A percentile compares a stretch with the other conserved stretches of the same genome.
Conservation (phyloP, 2,797 vertebrate species). For the Hafferia zeledoni region DNA sequence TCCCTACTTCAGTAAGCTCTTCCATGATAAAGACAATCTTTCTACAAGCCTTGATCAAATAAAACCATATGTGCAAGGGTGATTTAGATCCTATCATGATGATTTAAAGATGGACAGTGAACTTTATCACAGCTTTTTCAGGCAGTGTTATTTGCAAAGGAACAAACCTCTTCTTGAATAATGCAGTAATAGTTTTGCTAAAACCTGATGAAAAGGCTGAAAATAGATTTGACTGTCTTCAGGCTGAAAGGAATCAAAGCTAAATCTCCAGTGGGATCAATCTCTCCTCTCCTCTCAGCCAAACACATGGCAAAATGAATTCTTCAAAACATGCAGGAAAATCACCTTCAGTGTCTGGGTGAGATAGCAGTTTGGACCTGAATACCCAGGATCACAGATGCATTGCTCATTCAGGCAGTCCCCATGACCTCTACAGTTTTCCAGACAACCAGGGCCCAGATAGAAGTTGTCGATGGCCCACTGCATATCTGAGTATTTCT, state of each 20-base stretch:
- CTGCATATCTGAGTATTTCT: constrained; percentile 92
- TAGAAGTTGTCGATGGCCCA: constrained; percentile 99
- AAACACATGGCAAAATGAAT: neutral
- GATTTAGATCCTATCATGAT: neutral
- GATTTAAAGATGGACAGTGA: neutral
- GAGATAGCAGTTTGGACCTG: constrained; percentile 91
- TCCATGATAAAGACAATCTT: neutral
- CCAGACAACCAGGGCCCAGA: constrained; percentile 90
- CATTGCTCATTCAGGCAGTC: constrained; percentile 94
- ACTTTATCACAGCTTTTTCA: neutral
- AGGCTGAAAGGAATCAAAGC: neutral
- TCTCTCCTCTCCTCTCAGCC: neutral
- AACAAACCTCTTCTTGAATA: neutral
- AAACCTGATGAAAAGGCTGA: neutral
- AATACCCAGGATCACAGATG: constrained; percentile 94
- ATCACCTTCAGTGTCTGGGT: constrained; percentile 89
- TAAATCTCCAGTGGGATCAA: neutral
- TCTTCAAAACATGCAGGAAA: neutral
- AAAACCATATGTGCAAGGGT: neutral
- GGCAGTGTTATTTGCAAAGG: neutral
- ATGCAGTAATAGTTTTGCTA: neutral
- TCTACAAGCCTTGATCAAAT: neutral
- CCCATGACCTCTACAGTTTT: constrained; percentile 93
- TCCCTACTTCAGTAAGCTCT: neutral
- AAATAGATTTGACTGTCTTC: neutral